Percentiles rank a stretch among this genome's conserved stretches.
Conservation (phyloP, 2,888 invertebrate species). For the Drosophila robusta region DNA sequence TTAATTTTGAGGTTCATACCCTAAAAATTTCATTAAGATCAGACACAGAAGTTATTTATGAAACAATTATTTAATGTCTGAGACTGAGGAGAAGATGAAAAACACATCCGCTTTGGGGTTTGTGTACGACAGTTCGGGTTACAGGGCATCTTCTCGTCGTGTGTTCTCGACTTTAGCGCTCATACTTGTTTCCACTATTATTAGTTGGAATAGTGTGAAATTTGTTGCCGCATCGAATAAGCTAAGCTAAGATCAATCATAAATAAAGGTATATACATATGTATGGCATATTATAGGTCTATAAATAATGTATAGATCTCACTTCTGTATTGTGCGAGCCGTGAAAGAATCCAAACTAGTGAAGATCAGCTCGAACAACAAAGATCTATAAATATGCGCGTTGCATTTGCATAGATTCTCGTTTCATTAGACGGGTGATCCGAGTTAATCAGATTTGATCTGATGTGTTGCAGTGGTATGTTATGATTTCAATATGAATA, state of each 20-base stretch:
- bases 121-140: too few relatives aligned
- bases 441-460: conserved; percentile 10
- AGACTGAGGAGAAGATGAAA: too few relatives aligned
- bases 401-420: conserved; percentile 23
- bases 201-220: conserved; percentile 51
- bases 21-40: too few relatives aligned
- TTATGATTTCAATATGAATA: conserved; percentile 10
- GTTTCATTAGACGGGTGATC: conserved; percentile 4
- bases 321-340: not conserved
- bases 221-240: conserved; percentile 27
- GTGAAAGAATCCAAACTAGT: not conserved
- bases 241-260: conserved; percentile 40
- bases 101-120: too few relatives aligned
- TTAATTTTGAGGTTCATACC: too few relatives aligned
- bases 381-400: not conserved
- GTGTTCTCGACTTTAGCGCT: not conserved
- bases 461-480: conserved; percentile 5
- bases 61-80: too few relatives aligned
- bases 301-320: conserved; percentile 38
- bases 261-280: conserved; percentile 45
- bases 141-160: not conserved
- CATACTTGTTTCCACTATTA: conserved; percentile 22
- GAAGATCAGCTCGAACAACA: not conserved
- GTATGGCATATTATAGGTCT: conserved; percentile 25
- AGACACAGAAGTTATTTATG: too few relatives aligned